Conservation (phyloP, 2,113 vertebrate species). For the Trogon melanurus region DNA sequence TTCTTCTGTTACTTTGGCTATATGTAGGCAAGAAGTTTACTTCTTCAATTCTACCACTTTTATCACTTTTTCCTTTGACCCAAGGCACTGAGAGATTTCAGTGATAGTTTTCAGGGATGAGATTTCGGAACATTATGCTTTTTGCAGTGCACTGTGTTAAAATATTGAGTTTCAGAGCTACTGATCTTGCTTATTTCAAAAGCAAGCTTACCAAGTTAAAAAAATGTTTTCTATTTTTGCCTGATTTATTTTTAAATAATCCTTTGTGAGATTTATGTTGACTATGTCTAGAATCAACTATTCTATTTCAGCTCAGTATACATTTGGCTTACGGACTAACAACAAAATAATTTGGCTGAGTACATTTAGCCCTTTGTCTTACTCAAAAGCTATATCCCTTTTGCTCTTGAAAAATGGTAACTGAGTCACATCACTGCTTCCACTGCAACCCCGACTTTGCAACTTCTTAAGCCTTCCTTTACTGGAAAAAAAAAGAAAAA, state of each 20-base stretch:
- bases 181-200: slow-evolving; percentile 8
- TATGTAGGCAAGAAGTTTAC: neutral
- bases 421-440: neutral
- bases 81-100: neutral
- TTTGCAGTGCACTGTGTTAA: neutral
- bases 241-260: neutral
- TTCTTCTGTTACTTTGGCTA: neutral
- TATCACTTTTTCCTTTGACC: neutral
- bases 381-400: neutral
- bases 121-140: neutral
- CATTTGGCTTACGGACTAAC: neutral
- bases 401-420: neutral
- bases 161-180: neutral
- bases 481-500: neutral
- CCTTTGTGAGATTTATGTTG: neutral
- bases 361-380: neutral
- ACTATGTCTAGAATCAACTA: neutral
- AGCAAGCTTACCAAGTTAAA: neutral
- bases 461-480: neutral
- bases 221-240: neutral
- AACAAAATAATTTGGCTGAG: neutral
- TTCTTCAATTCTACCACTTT: neutral
- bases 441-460: neutral
- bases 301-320: neutral
- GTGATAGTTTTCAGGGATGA: neutral